A percentile compares a stretch with the other conserved stretches of the same genome.
These are phyloP conservation scores for Trichosurus vulpecula DNA, from an alignment of 2,797 vertebrate species.

Conservation along the genomic window DNA sequence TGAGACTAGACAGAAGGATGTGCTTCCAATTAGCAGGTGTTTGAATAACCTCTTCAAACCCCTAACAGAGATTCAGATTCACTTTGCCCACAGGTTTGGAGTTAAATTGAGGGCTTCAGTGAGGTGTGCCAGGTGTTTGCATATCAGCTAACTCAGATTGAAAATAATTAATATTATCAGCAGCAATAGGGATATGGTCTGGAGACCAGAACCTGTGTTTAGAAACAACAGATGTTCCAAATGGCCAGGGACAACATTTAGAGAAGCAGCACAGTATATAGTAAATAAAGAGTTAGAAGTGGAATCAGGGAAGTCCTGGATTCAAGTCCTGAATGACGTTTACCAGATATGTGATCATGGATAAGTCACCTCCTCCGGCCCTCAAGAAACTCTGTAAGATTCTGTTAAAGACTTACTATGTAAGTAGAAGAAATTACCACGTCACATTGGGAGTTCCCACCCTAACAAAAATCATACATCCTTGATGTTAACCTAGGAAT, in stretches of 20 bases:
- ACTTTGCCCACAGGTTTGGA: background rate
- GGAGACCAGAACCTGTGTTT: background rate
- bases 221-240: background rate
- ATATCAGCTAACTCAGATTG: background rate
- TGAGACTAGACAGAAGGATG: background rate
- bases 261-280: background rate
- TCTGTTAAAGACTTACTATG: background rate
- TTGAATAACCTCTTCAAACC: background rate
- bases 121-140: background rate
- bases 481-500: background rate
- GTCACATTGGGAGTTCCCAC: background rate
- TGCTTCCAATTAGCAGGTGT: background rate
- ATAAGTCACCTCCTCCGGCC: background rate
- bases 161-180: slow-evolving; percentile 5
- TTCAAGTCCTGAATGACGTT: background rate
- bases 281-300: background rate
- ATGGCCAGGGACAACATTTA: background rate
- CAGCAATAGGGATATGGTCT: background rate
- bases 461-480: background rate
- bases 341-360: background rate
- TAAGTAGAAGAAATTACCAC: background rate
- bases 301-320: background rate
- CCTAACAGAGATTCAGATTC: background rate
- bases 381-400: background rate
- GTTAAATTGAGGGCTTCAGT: background rate